Base-by-base conservation (phyloP, 2,113 vertebrate genomes). In the Xyliphius kryptos region DNA sequence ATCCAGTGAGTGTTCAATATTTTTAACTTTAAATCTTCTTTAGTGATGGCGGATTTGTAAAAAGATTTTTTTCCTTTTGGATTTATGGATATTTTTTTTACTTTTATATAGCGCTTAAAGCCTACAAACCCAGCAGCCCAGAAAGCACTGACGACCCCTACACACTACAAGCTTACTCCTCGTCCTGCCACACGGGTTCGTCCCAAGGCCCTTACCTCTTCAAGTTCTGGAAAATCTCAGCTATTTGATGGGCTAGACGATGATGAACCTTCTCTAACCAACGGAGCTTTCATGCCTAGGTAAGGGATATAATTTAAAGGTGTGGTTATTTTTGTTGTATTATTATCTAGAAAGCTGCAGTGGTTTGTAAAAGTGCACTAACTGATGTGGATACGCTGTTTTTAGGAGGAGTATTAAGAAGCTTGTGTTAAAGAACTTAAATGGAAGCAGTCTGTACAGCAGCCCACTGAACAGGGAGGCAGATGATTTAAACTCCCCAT, bases 381-480 rank as follows among this genome's bases (percentile, higher is more conserved):
- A n/a, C n/a, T n/a, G n/a, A n/a, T n/a, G n/a, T n/a, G n/a, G n/a
- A n/a, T n/a, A n/a, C n/a, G n/a, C n/a, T n/a, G 0, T 61, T 0
- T 67, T 22, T 73, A 98, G 95, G 82, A 98, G 94, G 70, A 97
- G 90, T 77, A 97, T 99, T 71, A 98, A 98, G 77, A 99, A 97
- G 57, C 78, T 99, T 57, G 91, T 95, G 20, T 79, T 99, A 82
- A 99, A 98, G 83, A 97, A 94, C 74, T 83, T 96, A 38, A 94
- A 84, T 72, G 89, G 78, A 46, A 89, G 87, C 80, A 92, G 73
- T 21, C 85, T 96, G 21, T 97, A 92, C 81, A 92, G 83, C 81
- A 92, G 89, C 0, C 90, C 91, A 0, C 61, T 83, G 14, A 89
- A 46, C 72, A 82, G 82, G 1, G 94, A 97, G 21, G 74, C 77